Base-by-base conservation (phyloP, 2,797 vertebrate genomes). In the Spondyliosoma cantharus region DNA sequence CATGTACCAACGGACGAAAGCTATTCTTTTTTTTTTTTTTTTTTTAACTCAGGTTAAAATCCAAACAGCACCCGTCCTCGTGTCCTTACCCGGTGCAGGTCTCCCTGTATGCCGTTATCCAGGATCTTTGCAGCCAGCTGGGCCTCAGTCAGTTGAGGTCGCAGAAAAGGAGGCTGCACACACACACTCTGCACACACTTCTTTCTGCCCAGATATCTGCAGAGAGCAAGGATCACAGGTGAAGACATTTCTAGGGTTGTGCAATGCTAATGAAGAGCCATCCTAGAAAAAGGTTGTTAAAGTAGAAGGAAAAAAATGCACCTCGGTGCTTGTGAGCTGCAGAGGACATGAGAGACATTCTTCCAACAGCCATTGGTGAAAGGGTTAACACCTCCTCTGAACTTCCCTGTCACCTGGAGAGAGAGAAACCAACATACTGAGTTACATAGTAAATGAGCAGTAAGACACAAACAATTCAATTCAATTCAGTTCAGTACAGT, bases 351-450 rank as follows among this genome's bases (percentile, higher is more conserved):
- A 60, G 97, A 96, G 54, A 98, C 95, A 0, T 99, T 99, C 79
- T 92, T 97, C 94, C 95, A 96, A 83, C 97, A 99, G 86, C 98
- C 98, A 0, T 98, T 97, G 78, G 97, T 99, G 91, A 99, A 99
- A 20, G 98, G 98, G 83, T 99, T 99, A 24, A 99, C 97, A 0
- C 98, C 98, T 37, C 98, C 98, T 0, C 97, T 93, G 92, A 99
- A 99, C 93, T 99, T 99, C 78, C 98, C 98, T 0, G 98, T 99
- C 69, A 99, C 98, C 98, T 99, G 84, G 2, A 81, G 3, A 58
- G 20, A 45, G 19, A 75, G 3, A n/a, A 5, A 20, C 6, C 56
- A 29, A 7, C 19, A 43, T 7, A 24, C 0, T n/a, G 2, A 58
- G 20, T 70, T 9, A 43, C 4, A 19, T 12, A 12, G 6, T n/a